Evolutionary conservation across 2,113 vertebrate species (phyloP).

Genomic region (Stegastes partitus): DNA sequence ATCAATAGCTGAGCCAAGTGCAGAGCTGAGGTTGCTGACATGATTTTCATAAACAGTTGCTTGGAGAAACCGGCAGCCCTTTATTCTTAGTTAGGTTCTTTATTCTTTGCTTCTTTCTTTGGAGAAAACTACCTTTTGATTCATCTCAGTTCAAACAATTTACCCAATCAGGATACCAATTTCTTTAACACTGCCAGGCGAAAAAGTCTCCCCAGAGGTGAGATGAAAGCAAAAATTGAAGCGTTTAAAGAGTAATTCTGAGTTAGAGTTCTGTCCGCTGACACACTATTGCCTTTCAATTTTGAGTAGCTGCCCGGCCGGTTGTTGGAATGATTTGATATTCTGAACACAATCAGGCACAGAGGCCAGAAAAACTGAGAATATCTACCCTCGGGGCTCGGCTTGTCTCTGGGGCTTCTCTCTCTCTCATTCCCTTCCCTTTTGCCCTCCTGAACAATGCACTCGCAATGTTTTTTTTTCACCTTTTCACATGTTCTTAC

Average conservation of each 20-base stretch:
- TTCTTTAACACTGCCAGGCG: constrained; percentile 21
- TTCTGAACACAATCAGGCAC: constrained; percentile 57
- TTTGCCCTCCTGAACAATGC: constrained; percentile 46
- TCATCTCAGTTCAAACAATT: constrained; percentile 32
- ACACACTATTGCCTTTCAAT: constrained; percentile 49
- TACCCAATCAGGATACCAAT: constrained; percentile 31
- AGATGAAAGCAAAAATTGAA: constrained; percentile 61
- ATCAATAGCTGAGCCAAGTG: constrained; percentile 68
- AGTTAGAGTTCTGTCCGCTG: constrained; percentile 17
- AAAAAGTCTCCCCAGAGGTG: constrained; percentile 40
- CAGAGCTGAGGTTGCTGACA: constrained; percentile 35
- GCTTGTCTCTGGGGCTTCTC: constrained; percentile 46
- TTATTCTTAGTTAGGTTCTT: constrained; percentile 32
- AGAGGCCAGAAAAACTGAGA: constrained; percentile 48
- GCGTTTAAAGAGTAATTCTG: constrained; percentile 61
- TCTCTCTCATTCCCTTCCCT: constrained; percentile 17
- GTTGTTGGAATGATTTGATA: constrained; percentile 61
- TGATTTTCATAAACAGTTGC: constrained; percentile 50
- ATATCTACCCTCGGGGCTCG: constrained; percentile 49
- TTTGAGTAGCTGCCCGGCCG: constrained; percentile 43
- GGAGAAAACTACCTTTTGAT: constrained; percentile 8
- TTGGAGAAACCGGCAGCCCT: constrained; percentile 11
- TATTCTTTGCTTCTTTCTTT: constrained; percentile 1
- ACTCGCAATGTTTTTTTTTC: constrained; percentile 30
- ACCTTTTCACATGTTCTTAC: constrained; percentile 35